phyloP scores from a whole-genome alignment of 2,113 vertebrate species.

The Plecturocebus donacophilus region DNA sequence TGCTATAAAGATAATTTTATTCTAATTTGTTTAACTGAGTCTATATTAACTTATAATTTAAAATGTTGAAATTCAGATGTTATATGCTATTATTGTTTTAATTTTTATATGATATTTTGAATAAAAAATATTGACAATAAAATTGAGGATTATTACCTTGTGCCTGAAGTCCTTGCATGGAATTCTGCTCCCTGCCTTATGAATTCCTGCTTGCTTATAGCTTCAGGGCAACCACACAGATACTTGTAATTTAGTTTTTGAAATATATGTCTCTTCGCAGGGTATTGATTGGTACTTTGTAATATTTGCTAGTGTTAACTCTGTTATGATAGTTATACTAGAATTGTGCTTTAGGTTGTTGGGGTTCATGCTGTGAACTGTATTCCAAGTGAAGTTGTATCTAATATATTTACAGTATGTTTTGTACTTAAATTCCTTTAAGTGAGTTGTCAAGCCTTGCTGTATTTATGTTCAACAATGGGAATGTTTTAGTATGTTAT shows the following conservation, averaged over 20 bases:
- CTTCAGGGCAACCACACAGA: neutral
- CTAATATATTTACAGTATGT: neutral
- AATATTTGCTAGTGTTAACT: neutral
- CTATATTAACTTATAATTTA: neutral
- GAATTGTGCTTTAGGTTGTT: neutral
- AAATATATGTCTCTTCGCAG: neutral
- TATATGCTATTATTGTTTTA: neutral
- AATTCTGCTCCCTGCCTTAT: neutral
- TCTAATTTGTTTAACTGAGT: neutral
- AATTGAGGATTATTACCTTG: neutral
- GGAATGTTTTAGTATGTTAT: neutral
- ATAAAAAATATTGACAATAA: neutral
- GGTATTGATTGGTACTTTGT: neutral
- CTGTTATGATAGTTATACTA: neutral
- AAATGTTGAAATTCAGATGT: slow-evolving; percentile 14
- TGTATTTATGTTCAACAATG: neutral
- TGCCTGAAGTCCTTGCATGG: neutral
- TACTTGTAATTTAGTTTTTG: neutral
- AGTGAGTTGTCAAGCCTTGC: neutral
- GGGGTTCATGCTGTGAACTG: neutral
- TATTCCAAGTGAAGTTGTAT: neutral
- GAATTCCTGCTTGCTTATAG: neutral
- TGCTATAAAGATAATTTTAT: slow-evolving; percentile 18
- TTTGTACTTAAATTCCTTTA: neutral
- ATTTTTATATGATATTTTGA: slow-evolving; percentile 14